Percentiles rank a stretch among this genome's conserved stretches.
phyloP scores from a whole-genome alignment of 64 coral and sea anemone species.

The Actinia tenebrosa region DNA sequence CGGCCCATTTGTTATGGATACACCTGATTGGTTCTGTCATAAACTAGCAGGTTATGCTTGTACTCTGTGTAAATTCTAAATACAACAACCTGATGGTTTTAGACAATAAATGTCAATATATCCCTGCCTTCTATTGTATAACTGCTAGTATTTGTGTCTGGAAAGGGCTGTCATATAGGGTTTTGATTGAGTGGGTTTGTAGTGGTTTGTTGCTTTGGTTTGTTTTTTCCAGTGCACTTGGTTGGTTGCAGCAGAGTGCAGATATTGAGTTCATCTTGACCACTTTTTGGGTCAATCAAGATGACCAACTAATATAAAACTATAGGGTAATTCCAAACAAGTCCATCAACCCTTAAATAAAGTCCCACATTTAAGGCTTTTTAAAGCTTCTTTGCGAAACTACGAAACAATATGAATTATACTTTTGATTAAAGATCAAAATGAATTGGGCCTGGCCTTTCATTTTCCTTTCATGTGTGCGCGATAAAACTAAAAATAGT shows the following conservation, averaged over 20 bases:
- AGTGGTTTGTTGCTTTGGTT: neutral
- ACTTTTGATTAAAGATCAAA: too few species aligned
- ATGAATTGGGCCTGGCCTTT: too few species aligned
- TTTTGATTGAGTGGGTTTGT: neutral
- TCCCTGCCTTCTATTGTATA: neutral
- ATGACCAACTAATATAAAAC: neutral
- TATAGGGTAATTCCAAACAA: neutral
- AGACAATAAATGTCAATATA: slow-evolving; percentile 4
- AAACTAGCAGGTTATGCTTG: slow-evolving; percentile 17
- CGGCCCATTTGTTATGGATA: neutral
- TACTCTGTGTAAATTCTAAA: slow-evolving; percentile 23
- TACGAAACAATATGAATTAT: too few species aligned
- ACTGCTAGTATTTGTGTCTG: slow-evolving; percentile 9
- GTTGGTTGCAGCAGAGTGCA: neutral
- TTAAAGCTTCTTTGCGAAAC: too few species aligned
- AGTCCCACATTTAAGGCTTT: too few species aligned
- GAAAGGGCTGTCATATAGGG: neutral
- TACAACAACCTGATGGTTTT: slow-evolving; percentile 4
- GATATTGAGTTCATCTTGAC: slow-evolving; percentile 9
- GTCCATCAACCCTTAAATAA: too few species aligned
- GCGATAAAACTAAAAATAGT: neutral
- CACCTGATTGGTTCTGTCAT: slow-evolving; percentile 8
- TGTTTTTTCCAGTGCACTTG: neutral
- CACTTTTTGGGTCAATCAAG: neutral
- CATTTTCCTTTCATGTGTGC: too few species aligned